A percentile compares a stretch with the other conserved stretches of the same genome.
Evolutionary conservation across 2,113 vertebrate species (phyloP).

Genomic region (Ophiodon elongatus): DNA sequence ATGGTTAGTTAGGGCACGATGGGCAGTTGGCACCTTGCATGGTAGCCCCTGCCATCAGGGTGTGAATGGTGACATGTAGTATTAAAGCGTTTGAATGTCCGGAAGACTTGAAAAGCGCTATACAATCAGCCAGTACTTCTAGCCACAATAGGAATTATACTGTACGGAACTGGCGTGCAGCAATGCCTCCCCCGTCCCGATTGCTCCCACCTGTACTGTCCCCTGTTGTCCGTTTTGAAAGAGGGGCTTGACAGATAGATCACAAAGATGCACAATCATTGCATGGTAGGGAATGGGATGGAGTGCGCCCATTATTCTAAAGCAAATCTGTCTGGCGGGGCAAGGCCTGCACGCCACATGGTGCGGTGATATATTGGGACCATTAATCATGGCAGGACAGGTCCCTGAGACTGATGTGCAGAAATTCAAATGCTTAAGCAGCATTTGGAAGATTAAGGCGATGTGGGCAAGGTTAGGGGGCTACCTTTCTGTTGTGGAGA

Average conservation of each 20-base stretch:
- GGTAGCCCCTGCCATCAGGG: too few relatives aligned
- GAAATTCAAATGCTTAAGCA: slow-evolving; percentile 85
- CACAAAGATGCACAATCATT: slow-evolving; percentile 82
- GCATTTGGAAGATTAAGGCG: slow-evolving; percentile 85
- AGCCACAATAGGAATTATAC: slow-evolving; percentile 67
- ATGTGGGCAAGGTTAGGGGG: slow-evolving; percentile 77
- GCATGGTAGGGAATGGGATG: slow-evolving; percentile 73
- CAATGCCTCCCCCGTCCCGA: slow-evolving; percentile 52
- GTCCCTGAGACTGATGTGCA: slow-evolving; percentile 82
- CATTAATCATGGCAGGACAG: slow-evolving; percentile 83
- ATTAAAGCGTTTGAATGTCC: too few relatives aligned
- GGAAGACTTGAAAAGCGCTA: too few relatives aligned
- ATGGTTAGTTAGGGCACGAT: too few relatives aligned
- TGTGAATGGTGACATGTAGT: too few relatives aligned
- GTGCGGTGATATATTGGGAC: slow-evolving; percentile 83
- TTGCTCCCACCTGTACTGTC: slow-evolving; percentile 65
- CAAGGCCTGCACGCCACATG: slow-evolving; percentile 76
- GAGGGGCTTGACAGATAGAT: slow-evolving; percentile 77
- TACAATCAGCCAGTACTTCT: slow-evolving; percentile 63
- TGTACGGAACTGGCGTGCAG: slow-evolving; percentile 56
- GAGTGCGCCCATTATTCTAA: slow-evolving; percentile 85
- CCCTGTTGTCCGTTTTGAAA: slow-evolving; percentile 78
- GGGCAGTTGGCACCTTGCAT: too few relatives aligned
- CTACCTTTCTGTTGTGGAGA: slow-evolving; percentile 56
- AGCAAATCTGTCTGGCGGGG: slow-evolving; percentile 81